Percentiles rank a stretch among this genome's conserved stretches.
phyloP scores from a whole-genome alignment of 2,888 invertebrate species.

The Brassicogethes aeneus region DNA sequence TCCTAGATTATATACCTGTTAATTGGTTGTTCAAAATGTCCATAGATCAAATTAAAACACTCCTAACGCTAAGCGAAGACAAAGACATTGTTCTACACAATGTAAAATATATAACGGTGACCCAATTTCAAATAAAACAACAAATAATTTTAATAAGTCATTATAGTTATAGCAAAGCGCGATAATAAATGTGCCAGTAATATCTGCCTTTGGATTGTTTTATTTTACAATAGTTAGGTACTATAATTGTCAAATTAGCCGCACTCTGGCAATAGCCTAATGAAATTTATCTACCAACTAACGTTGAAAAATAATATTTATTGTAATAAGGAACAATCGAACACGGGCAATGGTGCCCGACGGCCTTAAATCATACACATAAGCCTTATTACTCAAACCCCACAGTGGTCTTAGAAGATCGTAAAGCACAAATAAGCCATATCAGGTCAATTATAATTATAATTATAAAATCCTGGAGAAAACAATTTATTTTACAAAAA shows the following conservation, averaged over 20 bases:
- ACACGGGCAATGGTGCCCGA: too few species aligned
- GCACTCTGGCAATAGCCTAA: background rate
- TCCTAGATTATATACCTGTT: too few species aligned
- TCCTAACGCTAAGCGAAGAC: background rate
- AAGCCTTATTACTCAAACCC: too few species aligned
- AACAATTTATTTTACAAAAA: too few species aligned
- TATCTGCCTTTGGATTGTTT: background rate
- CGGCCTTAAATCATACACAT: too few species aligned
- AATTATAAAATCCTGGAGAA: too few species aligned
- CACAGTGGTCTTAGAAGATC: too few species aligned
- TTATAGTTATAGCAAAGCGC: conserved; percentile 6
- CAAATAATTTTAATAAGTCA: conserved; percentile 13
- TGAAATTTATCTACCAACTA: background rate
- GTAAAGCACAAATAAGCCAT: too few species aligned
- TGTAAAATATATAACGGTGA: conserved; percentile 6
- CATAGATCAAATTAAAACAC: background rate
- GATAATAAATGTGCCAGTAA: background rate
- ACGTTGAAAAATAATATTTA: background rate
- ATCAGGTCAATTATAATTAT: too few species aligned
- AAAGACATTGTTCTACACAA: background rate
- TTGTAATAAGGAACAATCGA: conserved; percentile 1
- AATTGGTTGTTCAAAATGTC: too few species aligned
- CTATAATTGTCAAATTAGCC: background rate
- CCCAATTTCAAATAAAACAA: conserved; percentile 11
- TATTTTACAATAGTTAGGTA: background rate